Conservation (phyloP, 1,140 invertebrate species). For the Ips typographus region DNA sequence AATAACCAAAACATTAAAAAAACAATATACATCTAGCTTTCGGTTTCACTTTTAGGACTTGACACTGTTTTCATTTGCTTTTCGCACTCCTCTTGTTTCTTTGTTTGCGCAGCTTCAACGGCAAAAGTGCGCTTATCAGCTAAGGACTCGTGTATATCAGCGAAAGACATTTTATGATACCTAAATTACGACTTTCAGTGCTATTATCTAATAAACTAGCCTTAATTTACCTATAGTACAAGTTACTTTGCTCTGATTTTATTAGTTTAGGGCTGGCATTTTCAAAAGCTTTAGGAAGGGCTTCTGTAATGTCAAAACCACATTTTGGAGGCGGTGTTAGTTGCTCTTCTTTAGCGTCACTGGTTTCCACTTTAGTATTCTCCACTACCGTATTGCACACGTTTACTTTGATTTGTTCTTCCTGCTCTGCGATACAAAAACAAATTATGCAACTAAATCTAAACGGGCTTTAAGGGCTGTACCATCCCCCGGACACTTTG, state of each 20-base stretch:
- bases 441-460: too few species aligned
- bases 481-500: too few species aligned
- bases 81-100: background rate
- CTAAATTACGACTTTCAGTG: background rate
- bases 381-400: too few species aligned
- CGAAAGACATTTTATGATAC: slow-evolving; percentile 16
- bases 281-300: slow-evolving; percentile 16
- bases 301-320: slow-evolving; percentile 24
- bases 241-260: slow-evolving; percentile 19
- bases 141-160: slow-evolving; percentile 20
- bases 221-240: slow-evolving; percentile 24
- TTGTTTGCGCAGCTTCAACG: background rate
- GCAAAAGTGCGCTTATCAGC: slow-evolving; percentile 4
- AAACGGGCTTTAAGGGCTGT: too few species aligned
- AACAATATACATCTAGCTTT: too few species aligned
- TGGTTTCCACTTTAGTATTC: too few species aligned
- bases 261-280: slow-evolving; percentile 8
- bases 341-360: background rate
- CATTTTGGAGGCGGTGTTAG: background rate
- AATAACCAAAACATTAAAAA: too few species aligned
- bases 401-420: too few species aligned
- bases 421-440: too few species aligned
- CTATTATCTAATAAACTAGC: background rate
- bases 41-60: too few species aligned
- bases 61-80: background rate